Base-by-base conservation (phyloP, 2,113 vertebrate genomes). In the Zosterops lateralis region DNA sequence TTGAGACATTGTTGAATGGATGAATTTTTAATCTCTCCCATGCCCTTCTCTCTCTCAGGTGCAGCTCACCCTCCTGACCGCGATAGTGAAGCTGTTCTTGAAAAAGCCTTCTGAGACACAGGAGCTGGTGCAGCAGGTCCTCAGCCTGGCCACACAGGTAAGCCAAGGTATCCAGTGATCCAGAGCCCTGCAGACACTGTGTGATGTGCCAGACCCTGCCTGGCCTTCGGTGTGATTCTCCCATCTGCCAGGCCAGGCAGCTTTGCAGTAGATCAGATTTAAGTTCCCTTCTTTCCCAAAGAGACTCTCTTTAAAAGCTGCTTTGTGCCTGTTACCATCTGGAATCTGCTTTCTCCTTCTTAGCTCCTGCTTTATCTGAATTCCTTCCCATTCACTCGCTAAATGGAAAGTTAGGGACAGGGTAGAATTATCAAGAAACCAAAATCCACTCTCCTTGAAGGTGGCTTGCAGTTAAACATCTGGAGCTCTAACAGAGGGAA, bases 101-200 rank as follows among this genome's bases (percentile, higher is more conserved):
- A 99, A 99, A 94, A 99, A 99, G 93, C 99, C 99, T 12, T 99
- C 99, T 5, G 99, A 99, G 97, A 99, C 99, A 5, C 99, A 99
- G 96, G 99, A 99, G 97, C 93, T 99, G 95, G 99, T 99, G 62
- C 99, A 99, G 94, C 99, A 99, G 97, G 99, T 99, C 53, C 99
- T 99, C 71, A 99, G 99, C 93, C 97, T 99, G 92, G 99, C 99
- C 81, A 99, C 99, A 9, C 99, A 99, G 98, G 99, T 99, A 96
- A 98, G 95, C 77, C 58, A 56, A 78, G 90, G 21, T 17, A 38
- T 3, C 24, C 57, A 26, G 73, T 58, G 92, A 88, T 48, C 16
- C 17, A 3, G 82, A 73, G 34, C 9, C 14, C n/a, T 91, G 11
- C 64, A 53, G n/a, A 14, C 24, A 8, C 26, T 19, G 7, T 45